Evolutionary conservation across 2,113 vertebrate species (phyloP).

Genomic region (Lasiurus borealis): DNA sequence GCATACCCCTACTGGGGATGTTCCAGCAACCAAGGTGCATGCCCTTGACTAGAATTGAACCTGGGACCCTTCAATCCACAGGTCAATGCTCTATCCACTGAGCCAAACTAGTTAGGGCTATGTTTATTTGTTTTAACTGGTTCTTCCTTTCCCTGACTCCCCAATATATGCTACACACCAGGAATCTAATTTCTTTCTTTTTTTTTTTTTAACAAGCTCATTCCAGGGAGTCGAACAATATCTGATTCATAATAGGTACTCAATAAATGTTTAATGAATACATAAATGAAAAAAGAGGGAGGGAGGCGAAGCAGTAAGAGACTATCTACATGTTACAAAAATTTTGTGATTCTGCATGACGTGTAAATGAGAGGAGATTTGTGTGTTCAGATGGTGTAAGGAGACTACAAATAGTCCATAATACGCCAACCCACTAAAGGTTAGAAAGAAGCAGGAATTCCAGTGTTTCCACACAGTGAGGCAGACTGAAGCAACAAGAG

Average conservation of each 20-base stretch:
- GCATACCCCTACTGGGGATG: no score
- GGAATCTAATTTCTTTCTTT: not conserved
- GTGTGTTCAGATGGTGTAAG: not conserved
- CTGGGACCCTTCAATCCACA: no score
- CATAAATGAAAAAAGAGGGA: not conserved
- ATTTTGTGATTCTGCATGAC: not conserved
- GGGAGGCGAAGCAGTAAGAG: not conserved
- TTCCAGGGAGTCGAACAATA: not conserved
- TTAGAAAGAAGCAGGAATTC: not conserved
- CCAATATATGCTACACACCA: not conserved
- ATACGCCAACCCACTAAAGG: not conserved
- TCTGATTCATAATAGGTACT: not conserved
- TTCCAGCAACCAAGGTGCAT: no score
- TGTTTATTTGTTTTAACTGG: not conserved
- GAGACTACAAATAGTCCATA: not conserved
- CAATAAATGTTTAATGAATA: constrained; percentile 1
- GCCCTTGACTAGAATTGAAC: no score
- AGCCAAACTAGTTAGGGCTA: no score
- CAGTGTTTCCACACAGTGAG: not conserved
- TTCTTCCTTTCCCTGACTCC: not conserved
- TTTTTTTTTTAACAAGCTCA: not conserved
- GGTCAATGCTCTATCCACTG: no score
- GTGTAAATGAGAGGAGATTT: not conserved
- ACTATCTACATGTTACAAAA: not conserved
- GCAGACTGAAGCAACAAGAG: not conserved